Evolutionary conservation across 2,113 vertebrate species (phyloP).

Genomic region (Ictidomys tridecemlineatus): DNA sequence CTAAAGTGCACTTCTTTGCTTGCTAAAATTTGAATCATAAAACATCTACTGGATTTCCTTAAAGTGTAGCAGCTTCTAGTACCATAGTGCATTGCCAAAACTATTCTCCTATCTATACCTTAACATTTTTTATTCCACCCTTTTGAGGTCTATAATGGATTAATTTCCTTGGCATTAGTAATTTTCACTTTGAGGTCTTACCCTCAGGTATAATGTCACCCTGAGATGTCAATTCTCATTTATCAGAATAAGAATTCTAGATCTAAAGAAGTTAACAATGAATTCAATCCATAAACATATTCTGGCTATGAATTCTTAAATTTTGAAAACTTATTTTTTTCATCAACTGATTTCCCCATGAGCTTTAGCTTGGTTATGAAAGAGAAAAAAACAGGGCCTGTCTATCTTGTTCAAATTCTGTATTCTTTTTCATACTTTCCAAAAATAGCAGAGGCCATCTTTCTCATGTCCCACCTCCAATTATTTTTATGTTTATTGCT

Average conservation of each 20-base stretch:
- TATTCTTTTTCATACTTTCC: neutral
- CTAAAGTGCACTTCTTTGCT: neutral
- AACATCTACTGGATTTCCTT: neutral
- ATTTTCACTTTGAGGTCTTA: neutral
- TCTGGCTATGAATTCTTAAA: neutral
- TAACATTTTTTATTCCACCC: no score
- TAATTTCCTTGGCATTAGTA: neutral
- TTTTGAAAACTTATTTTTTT: neutral
- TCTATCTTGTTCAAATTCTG: neutral
- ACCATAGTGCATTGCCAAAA: neutral
- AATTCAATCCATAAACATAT: neutral
- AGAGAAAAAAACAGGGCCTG: neutral
- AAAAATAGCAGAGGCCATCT: neutral
- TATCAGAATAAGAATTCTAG: neutral
- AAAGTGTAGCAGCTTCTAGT: neutral
- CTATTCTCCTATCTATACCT: neutral
- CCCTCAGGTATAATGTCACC: neutral
- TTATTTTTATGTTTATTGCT: neutral
- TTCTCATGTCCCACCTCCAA: neutral
- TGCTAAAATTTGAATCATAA: neutral
- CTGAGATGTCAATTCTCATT: neutral
- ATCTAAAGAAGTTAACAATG: neutral
- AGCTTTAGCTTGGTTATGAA: neutral
- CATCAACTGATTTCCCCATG: neutral
- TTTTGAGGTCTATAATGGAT: neutral